Conservation (phyloP, 2,113 vertebrate species). For the Channa maculata region DNA sequence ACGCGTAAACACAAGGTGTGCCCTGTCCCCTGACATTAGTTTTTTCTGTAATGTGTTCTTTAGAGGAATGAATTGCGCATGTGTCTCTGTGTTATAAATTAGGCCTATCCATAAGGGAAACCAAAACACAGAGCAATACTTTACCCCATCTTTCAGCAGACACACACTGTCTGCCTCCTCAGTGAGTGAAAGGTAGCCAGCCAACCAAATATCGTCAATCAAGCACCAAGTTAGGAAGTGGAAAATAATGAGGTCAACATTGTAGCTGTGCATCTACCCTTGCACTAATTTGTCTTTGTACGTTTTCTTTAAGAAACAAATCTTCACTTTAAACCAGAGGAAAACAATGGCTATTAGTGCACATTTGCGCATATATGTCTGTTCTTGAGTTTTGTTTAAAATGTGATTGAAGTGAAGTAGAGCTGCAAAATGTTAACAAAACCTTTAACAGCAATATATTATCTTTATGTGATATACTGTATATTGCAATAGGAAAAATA, state of each 20-base stretch:
- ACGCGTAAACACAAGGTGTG: constrained; percentile 4
- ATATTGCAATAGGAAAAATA: too few relatives aligned
- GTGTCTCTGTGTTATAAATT: constrained; percentile 41
- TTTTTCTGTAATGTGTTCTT: constrained; percentile 57
- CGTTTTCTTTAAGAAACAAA: too few relatives aligned
- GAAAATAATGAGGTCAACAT: neutral
- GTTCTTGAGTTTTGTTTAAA: too few relatives aligned
- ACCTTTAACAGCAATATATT: too few relatives aligned
- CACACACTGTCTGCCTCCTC: constrained; percentile 16
- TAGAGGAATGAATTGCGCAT: constrained; percentile 44
- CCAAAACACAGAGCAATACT: constrained; percentile 52
- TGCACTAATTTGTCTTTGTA: constrained; percentile 2
- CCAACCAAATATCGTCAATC: constrained; percentile 5
- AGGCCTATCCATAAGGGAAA: constrained; percentile 31
- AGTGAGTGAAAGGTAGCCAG: constrained; percentile 8
- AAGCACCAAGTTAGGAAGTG: neutral
- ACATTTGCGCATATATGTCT: too few relatives aligned
- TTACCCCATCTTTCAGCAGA: constrained; percentile 61
- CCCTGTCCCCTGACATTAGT: constrained; percentile 41
- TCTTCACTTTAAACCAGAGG: too few relatives aligned
- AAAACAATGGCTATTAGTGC: too few relatives aligned
- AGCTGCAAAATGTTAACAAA: too few relatives aligned
- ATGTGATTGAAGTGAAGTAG: too few relatives aligned
- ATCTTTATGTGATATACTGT: too few relatives aligned
- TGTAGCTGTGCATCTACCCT: neutral